Evolutionary conservation across 1,140 invertebrate genomes (phyloP).

Genomic region (Calycopis cecrops): DNA sequence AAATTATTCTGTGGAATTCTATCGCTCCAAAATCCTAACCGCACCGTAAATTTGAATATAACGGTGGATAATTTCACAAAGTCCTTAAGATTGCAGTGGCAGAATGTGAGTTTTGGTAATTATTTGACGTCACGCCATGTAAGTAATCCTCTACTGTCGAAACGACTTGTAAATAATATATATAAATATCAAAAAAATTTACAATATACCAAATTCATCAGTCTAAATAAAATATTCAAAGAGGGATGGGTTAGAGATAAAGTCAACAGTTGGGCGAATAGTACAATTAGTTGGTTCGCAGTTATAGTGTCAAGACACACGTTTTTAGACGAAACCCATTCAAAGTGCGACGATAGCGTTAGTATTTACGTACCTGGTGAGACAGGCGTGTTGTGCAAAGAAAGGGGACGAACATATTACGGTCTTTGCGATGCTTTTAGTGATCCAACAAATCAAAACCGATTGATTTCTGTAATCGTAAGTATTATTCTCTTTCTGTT

Average conservation of each 20-base stretch:
- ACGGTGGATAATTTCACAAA: slow-evolving; percentile 28
- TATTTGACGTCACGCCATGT: too few relatives aligned
- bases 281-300: slow-evolving; percentile 43
- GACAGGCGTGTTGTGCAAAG: slow-evolving; percentile 47
- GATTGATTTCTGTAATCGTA: slow-evolving; percentile 49
- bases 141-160: too few relatives aligned
- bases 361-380: slow-evolving; percentile 43
- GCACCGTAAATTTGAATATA: slow-evolving; percentile 22
- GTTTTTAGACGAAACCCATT: slow-evolving; percentile 42
- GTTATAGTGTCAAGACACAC: slow-evolving; percentile 48
- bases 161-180: too few relatives aligned
- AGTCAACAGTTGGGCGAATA: slow-evolving; percentile 33
- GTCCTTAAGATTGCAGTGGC: slow-evolving; percentile 32
- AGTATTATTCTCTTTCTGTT: slow-evolving; percentile 53
- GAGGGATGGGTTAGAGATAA: slow-evolving; percentile 35
- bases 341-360: slow-evolving; percentile 45
- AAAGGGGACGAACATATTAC: slow-evolving; percentile 42
- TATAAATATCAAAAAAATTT: too few relatives aligned
- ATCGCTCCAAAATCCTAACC: slow-evolving; percentile 27
- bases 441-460: slow-evolving; percentile 53
- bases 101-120: slow-evolving; percentile 1
- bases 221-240: slow-evolving; percentile 38
- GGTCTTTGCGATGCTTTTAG: slow-evolving; percentile 52
- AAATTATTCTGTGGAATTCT: slow-evolving; percentile 56
- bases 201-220: not conserved